A percentile compares a stretch with the other conserved stretches of the same genome.
Conservation (phyloP, 2,888 invertebrate species). For the Polia nebulosa region DNA sequence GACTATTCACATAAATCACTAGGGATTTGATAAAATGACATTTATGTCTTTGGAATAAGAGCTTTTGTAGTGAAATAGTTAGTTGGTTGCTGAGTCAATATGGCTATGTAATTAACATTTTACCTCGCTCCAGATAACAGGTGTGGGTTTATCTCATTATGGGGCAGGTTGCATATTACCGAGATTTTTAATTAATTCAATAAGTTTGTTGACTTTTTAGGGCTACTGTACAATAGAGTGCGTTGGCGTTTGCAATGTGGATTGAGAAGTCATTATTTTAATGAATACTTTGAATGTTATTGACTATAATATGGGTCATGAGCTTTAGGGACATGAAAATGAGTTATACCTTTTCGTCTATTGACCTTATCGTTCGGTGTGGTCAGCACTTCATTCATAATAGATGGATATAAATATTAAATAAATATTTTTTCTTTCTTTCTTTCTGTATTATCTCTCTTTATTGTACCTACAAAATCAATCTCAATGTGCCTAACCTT, state of each 20-base stretch:
- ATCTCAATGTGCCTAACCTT: too few relatives aligned
- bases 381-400: too few relatives aligned
- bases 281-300: constrained; percentile 11
- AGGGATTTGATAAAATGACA: constrained; percentile 61
- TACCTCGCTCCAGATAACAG: constrained; percentile 85
- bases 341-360: background rate
- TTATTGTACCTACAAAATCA: too few relatives aligned
- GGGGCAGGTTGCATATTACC: constrained; percentile 51
- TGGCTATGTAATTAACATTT: constrained; percentile 82
- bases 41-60: constrained; percentile 64
- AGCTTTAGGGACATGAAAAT: background rate
- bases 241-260: constrained; percentile 23
- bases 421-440: too few relatives aligned
- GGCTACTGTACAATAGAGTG: constrained; percentile 1
- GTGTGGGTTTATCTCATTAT: constrained; percentile 66
- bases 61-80: constrained; percentile 50
- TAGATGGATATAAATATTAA: too few relatives aligned
- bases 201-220: constrained; percentile 45
- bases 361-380: too few relatives aligned
- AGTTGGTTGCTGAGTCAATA: constrained; percentile 72
- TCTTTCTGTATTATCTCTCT: too few relatives aligned
- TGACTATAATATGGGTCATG: constrained; percentile 1
- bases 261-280: constrained; percentile 20
- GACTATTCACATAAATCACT: constrained; percentile 1
- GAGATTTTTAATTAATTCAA: constrained; percentile 55